Conservation (phyloP, 2,888 invertebrate species). For the Metallyticus violacea region DNA sequence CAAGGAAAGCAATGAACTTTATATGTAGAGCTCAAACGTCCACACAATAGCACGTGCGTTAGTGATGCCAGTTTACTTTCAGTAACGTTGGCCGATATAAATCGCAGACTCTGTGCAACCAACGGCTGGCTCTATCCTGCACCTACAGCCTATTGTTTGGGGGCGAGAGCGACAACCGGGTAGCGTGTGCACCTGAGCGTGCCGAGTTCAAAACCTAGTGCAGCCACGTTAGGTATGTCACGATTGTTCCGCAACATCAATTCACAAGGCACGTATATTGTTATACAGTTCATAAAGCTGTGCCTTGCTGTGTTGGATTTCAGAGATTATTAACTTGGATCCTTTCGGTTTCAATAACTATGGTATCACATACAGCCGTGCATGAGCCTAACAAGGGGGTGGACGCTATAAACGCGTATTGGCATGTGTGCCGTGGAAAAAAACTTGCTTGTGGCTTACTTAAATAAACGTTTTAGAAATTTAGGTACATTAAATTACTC, state of each 20-base stretch:
- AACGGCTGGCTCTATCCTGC: not conserved
- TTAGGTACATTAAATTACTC: too few species aligned
- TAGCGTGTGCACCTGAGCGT: not conserved
- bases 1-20: not conserved
- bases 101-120: not conserved
- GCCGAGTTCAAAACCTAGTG: not conserved
- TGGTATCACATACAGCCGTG: not conserved
- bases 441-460: too few species aligned
- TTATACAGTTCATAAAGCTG: not conserved
- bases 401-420: too few species aligned
- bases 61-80: too few species aligned
- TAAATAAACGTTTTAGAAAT: too few species aligned
- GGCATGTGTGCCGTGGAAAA: too few species aligned
- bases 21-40: not conserved
- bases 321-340: not conserved
- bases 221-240: not conserved
- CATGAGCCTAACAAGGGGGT: not conserved
- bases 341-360: not conserved
- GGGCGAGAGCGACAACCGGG: not conserved
- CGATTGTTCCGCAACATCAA: not conserved
- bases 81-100: not conserved
- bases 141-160: not conserved
- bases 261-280: not conserved
- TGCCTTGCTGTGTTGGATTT: not conserved
- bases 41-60: not conserved